These are phyloP conservation scores for Leptopilina clavipes DNA, from an alignment of 1,140 invertebrate species.

Conservation along the genomic window DNA sequence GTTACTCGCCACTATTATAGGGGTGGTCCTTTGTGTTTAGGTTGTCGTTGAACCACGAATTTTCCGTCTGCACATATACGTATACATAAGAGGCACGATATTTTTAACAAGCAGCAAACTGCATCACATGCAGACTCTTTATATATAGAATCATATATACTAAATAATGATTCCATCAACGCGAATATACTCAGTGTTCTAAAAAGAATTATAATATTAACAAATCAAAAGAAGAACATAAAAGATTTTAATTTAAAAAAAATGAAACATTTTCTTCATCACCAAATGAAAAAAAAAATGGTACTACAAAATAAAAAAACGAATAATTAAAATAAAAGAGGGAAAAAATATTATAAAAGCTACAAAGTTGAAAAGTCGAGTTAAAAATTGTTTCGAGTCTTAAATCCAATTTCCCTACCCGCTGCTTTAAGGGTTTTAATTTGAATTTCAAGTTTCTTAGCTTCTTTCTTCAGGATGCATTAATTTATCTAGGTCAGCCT, in stretches of 20 bases:
- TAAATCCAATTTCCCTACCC: conserved; percentile 8
- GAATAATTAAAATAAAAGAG: not conserved
- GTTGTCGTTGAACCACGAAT: conserved; percentile 18
- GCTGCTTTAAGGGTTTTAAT: not conserved
- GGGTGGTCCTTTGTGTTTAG: conserved; percentile 26
- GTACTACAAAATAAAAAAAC: not conserved
- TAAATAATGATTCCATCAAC: not conserved
- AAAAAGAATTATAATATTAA: too few relatives aligned
- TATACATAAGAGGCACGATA: not conserved
- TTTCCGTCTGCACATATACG: not conserved
- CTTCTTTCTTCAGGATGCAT: not conserved
- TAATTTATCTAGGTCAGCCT: conserved; percentile 1
- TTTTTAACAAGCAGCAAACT: not conserved
- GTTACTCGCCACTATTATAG: not conserved
- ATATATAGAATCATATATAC: not conserved
- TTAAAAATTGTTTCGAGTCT: conserved; percentile 14
- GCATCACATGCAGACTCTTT: too few relatives aligned
- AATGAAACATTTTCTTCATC: too few relatives aligned
- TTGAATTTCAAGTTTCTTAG: conserved; percentile 5
- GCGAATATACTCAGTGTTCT: too few relatives aligned
- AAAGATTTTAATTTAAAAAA: too few relatives aligned
- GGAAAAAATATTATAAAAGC: not conserved
- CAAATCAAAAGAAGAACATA: too few relatives aligned
- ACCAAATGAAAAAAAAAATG: too few relatives aligned
- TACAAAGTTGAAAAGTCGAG: conserved; percentile 6